Conservation (phyloP, 2,113 vertebrate genomes). For the Paratilapia polleni region DNA sequence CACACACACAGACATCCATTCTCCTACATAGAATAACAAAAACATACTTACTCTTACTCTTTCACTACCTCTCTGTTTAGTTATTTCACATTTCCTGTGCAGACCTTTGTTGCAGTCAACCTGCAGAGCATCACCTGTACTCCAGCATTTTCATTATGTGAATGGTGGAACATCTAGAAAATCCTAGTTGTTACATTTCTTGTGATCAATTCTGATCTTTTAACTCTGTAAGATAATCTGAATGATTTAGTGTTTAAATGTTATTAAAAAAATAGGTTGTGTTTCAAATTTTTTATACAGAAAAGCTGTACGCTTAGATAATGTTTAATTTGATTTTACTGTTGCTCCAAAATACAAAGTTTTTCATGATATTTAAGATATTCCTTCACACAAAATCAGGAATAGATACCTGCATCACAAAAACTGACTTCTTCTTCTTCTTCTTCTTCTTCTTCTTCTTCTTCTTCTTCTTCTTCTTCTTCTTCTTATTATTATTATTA, state of each 20-base stretch:
- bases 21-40: not conserved
- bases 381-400: not conserved
- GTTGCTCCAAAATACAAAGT: not conserved
- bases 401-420: not conserved
- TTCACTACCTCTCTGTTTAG: not conserved
- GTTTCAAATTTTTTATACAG: not conserved
- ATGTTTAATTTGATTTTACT: not conserved
- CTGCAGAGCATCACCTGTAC: no score
- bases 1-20: not conserved
- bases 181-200: not conserved
- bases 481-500: no score
- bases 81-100: not conserved
- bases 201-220: not conserved
- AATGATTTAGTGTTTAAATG: not conserved
- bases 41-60: not conserved
- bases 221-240: not conserved
- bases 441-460: no score
- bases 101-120: not conserved
- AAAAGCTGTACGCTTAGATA: not conserved
- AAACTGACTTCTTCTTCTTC: not conserved
- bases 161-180: not conserved
- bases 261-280: not conserved
- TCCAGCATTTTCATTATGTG: not conserved
- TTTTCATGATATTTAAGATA: not conserved
- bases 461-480: no score